These are phyloP conservation scores for Coenobita brevimanus DNA, from an alignment of 1,140 invertebrate genomes.

Conservation along the genomic window DNA sequence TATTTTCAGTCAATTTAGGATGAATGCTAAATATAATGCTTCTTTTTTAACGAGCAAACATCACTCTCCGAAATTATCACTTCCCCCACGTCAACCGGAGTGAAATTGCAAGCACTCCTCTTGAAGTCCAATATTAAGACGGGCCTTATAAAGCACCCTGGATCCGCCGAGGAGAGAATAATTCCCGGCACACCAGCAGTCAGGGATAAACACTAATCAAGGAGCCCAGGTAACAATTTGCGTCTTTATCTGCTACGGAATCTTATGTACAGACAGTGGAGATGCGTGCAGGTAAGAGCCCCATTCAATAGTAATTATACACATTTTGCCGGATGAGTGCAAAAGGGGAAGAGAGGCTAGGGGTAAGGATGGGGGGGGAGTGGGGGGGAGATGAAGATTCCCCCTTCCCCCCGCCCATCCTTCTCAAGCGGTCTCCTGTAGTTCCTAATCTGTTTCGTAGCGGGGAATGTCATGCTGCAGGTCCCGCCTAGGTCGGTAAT, in stretches of 20 bases:
- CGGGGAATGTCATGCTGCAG: constrained; percentile 12
- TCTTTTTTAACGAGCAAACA: no score
- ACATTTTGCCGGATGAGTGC: constrained; percentile 30
- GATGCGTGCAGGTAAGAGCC: constrained; percentile 34
- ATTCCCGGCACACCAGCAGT: not conserved
- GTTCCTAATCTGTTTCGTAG: constrained; percentile 35
- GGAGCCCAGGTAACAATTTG: constrained; percentile 7
- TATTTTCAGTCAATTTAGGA: no score
- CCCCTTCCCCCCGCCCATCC: no score
- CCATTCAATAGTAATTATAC: constrained; percentile 39
- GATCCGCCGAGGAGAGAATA: not conserved
- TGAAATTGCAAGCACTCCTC: not conserved
- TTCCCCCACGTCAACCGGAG: no score
- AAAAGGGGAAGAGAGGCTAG: not conserved
- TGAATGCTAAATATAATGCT: no score
- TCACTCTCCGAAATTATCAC: no score
- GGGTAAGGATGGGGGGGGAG: not conserved
- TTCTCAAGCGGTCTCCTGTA: constrained; percentile 16
- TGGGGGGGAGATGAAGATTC: not conserved
- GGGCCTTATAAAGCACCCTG: not conserved
- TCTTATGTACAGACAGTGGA: constrained; percentile 32
- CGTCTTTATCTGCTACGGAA: constrained; percentile 1
- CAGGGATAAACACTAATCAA: constrained; percentile 25
- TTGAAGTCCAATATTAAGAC: constrained; percentile 12
- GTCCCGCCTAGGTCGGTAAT: not conserved